phyloP scores from a whole-genome alignment of 2,797 vertebrate species.

The Pseudomugil tenellus region DNA sequence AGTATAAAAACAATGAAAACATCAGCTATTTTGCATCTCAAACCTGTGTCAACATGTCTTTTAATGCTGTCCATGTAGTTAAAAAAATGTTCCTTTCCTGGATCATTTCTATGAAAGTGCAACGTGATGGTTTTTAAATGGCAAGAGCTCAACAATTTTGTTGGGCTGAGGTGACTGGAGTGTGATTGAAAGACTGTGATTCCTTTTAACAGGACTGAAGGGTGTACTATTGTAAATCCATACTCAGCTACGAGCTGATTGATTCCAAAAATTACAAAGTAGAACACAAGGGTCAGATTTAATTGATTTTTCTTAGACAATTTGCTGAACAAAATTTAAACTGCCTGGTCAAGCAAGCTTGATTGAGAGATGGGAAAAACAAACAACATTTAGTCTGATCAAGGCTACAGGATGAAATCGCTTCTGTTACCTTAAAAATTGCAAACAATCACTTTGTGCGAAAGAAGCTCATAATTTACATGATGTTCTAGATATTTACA shows the following conservation, averaged over 20 bases:
- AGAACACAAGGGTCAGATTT: constrained; percentile 59
- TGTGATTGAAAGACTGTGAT: constrained; percentile 69
- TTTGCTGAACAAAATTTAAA: constrained; percentile 57
- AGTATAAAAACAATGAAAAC: too few species aligned
- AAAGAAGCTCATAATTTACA: constrained; percentile 13
- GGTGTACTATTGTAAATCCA: constrained; percentile 75
- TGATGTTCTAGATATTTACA: constrained; percentile 16
- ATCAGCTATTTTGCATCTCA: constrained; percentile 40
- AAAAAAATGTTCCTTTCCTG: constrained; percentile 49
- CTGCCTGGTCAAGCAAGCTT: constrained; percentile 14
- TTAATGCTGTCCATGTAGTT: constrained; percentile 40
- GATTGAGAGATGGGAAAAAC: constrained; percentile 15
- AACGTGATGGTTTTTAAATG: constrained; percentile 69
- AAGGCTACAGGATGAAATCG: constrained; percentile 7
- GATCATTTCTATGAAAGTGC: constrained; percentile 48
- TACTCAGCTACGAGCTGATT: constrained; percentile 70
- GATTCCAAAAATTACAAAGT: constrained; percentile 74
- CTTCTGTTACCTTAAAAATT: constrained; percentile 16
- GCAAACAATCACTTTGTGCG: not conserved
- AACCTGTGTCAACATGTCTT: constrained; percentile 41
- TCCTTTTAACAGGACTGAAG: constrained; percentile 71
- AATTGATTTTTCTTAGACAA: constrained; percentile 69
- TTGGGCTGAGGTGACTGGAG: constrained; percentile 58
- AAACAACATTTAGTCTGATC: constrained; percentile 30
- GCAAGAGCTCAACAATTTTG: constrained; percentile 62